Evolutionary conservation across 2,888 invertebrate genomes (phyloP).

Genomic region (Aleiodes testaceus): DNA sequence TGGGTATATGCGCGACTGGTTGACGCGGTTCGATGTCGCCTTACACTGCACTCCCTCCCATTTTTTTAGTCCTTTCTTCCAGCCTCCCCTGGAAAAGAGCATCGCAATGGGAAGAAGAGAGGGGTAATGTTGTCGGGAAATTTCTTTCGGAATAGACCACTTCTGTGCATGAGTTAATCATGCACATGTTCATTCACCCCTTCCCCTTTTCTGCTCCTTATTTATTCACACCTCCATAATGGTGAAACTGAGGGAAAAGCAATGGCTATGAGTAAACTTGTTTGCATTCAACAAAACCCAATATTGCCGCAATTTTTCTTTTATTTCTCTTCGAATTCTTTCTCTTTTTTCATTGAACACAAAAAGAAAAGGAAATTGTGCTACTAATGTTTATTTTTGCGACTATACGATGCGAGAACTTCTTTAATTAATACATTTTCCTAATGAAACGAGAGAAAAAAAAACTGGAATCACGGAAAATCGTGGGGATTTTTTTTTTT

Average conservation of each 20-base stretch:
- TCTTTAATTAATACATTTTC: too few relatives aligned
- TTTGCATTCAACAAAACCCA: not conserved
- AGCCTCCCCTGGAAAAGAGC: not conserved
- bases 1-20: slow-evolving; percentile 6
- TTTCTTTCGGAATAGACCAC: not conserved
- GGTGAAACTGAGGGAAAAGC: not conserved
- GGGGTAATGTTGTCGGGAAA: too few relatives aligned
- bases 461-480: too few relatives aligned
- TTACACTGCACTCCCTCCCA: slow-evolving; percentile 11
- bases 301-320: not conserved
- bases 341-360: too few relatives aligned
- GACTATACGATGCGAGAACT: too few relatives aligned
- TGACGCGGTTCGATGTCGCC: slow-evolving; percentile 23
- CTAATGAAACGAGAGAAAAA: too few relatives aligned
- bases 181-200: slow-evolving; percentile 21
- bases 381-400: not conserved
- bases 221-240: not conserved
- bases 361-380: not conserved
- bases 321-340: not conserved
- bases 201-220: not conserved
- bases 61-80: too few relatives aligned
- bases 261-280: not conserved
- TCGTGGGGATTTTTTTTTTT: too few relatives aligned
- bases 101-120: not conserved
- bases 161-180: slow-evolving; percentile 22